phyloP scores from a whole-genome alignment of 2,797 vertebrate genomes.

The Varecia variegata region DNA sequence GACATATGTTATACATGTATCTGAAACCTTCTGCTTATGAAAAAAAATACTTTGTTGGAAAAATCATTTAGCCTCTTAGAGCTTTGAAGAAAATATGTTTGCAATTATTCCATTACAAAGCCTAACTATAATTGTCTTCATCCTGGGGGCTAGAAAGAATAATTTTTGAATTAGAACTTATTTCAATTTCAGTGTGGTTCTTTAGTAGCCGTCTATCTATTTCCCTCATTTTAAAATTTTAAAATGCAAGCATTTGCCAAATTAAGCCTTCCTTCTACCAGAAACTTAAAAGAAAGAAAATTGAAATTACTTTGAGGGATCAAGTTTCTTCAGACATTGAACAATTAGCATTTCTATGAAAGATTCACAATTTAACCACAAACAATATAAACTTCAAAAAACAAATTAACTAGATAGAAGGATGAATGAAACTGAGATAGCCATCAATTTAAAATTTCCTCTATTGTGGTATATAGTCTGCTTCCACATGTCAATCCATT shows the following conservation, averaged over 20 bases:
- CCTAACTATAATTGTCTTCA: constrained; percentile 67
- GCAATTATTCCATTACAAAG: constrained; percentile 55
- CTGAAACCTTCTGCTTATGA: constrained; percentile 18
- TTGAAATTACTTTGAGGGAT: neutral
- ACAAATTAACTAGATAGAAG: neutral
- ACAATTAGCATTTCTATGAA: neutral
- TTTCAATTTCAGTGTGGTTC: constrained; percentile 38
- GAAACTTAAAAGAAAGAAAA: constrained; percentile 19
- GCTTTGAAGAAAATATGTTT: constrained; percentile 54
- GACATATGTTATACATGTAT: neutral
- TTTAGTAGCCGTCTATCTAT: constrained; percentile 39
- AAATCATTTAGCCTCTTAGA: constrained; percentile 18
- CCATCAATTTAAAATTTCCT: neutral
- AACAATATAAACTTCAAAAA: neutral
- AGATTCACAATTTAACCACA: neutral
- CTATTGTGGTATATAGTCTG: neutral
- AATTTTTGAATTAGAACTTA: constrained; percentile 68
- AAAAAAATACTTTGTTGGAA: constrained; percentile 36
- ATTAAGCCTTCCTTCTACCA: constrained; percentile 22
- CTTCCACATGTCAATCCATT: neutral
- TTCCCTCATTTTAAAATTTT: constrained; percentile 29
- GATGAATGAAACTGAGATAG: neutral
- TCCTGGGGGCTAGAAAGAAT: constrained; percentile 56
- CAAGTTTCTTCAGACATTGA: neutral
- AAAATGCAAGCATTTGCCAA: constrained; percentile 5